Conservation (phyloP, 2,888 invertebrate genomes). For the Leptarthrus brevirostris region DNA sequence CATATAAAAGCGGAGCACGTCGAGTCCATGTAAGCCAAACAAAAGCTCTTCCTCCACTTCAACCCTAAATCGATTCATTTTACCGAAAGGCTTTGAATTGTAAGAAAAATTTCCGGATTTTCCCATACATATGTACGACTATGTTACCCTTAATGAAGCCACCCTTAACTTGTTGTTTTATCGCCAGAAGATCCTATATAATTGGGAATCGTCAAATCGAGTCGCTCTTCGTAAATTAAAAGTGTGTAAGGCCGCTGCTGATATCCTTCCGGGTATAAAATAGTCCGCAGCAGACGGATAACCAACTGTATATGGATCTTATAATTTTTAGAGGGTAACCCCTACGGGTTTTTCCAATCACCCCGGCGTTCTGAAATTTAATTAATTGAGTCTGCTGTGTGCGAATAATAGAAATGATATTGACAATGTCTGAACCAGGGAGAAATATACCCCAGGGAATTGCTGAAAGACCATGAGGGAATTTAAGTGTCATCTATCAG, state of each 20-base stretch:
- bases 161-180: conserved; percentile 29
- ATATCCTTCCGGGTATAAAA: conserved; percentile 17
- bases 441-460: neutral
- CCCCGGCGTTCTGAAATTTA: conserved; percentile 29
- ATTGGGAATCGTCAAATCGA: conserved; percentile 51
- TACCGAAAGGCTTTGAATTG: no score
- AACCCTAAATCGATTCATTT: no score
- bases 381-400: conserved; percentile 33
- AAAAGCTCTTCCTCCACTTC: no score
- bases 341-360: conserved; percentile 14
- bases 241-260: conserved; percentile 22
- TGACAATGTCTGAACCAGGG: neutral
- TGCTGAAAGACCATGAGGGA: neutral
- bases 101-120: no score
- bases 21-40: no score
- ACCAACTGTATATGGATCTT: neutral
- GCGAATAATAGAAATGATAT: conserved; percentile 36
- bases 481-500: neutral
- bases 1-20: no score
- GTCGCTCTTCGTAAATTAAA: conserved; percentile 49
- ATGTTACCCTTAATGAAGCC: conserved; percentile 22
- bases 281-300: neutral
- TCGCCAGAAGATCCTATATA: conserved; percentile 43
- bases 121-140: no score
- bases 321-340: conserved; percentile 32